A percentile compares a stretch with the other conserved stretches of the same genome.
phyloP scores from a whole-genome alignment of 2,113 vertebrate genomes.

The Mirounga angustirostris region DNA sequence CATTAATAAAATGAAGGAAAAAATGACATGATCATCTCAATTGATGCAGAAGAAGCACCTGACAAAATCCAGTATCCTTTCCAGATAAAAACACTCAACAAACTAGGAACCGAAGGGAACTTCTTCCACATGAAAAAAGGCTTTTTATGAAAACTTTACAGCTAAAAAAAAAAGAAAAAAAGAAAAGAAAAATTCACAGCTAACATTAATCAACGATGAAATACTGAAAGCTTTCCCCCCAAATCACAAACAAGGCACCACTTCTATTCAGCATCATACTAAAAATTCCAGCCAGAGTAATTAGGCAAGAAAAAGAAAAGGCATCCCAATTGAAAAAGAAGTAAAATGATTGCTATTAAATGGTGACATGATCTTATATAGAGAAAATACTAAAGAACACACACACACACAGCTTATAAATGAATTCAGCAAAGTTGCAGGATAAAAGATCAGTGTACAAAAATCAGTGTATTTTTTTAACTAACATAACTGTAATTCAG shows the following conservation, averaged over 20 bases:
- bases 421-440: neutral
- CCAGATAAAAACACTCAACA: neutral
- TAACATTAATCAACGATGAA: neutral
- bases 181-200: neutral
- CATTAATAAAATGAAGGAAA: neutral
- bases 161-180: neutral
- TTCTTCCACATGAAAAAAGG: neutral
- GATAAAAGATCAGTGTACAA: neutral
- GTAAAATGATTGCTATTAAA: neutral
- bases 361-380: neutral
- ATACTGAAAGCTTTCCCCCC: neutral
- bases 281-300: neutral
- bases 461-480: slow-evolving; percentile 18
- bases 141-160: neutral
- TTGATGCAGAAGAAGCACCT: neutral
- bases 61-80: neutral
- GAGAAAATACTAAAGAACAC: neutral
- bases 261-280: neutral
- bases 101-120: neutral
- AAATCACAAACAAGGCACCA: neutral
- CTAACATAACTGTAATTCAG: neutral
- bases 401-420: neutral
- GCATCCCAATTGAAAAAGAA: neutral
- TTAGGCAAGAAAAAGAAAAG: neutral
- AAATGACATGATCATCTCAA: neutral